Conservation (phyloP, 2,113 vertebrate species). For the Poecile atricapillus region DNA sequence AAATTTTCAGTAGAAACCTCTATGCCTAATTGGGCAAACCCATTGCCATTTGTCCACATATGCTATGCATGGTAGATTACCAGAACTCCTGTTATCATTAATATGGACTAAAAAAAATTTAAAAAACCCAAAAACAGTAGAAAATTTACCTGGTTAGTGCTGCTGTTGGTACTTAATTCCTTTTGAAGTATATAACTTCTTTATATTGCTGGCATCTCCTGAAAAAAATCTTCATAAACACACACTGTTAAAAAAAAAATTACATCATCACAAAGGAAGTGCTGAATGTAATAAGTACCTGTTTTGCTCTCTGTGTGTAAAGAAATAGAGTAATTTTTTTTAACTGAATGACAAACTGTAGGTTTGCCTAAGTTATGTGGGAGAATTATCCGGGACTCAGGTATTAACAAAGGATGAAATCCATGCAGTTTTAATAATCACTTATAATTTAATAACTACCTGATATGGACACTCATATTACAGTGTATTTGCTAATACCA, state of each 20-base stretch:
- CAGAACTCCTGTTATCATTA: background rate
- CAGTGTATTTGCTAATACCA: background rate
- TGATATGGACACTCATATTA: background rate
- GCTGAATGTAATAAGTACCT: background rate
- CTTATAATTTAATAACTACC: background rate
- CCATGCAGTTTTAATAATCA: background rate
- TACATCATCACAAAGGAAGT: background rate
- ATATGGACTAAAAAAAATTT: background rate
- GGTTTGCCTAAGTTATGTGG: background rate
- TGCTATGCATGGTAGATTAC: background rate
- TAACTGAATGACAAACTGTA: background rate
- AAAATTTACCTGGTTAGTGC: background rate
- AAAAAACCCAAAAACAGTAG: background rate
- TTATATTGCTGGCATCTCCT: background rate
- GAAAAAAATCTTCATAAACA: background rate
- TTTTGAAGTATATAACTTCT: background rate
- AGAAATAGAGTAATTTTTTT: background rate
- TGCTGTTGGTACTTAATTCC: background rate
- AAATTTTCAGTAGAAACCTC: background rate
- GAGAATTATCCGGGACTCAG: background rate
- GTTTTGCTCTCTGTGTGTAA: background rate
- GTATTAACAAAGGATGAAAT: background rate
- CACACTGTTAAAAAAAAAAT: background rate
- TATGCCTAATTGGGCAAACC: background rate
- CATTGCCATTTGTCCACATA: background rate